These are phyloP conservation scores for Lagopus leucura DNA, from an alignment of 2,113 vertebrate species.

Conservation along the genomic window DNA sequence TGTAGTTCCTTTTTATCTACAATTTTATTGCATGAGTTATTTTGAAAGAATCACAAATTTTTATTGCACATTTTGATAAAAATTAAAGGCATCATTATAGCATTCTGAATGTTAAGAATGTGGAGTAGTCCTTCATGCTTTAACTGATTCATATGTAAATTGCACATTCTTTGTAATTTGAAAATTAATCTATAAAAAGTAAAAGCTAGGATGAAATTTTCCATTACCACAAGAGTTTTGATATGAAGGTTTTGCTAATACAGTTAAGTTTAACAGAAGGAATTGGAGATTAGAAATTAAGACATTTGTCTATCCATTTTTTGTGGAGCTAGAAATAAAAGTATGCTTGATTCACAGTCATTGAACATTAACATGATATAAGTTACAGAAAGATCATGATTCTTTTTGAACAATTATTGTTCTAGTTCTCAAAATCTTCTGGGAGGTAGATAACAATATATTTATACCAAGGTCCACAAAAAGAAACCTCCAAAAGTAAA, in stretches of 20 bases:
- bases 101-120: not conserved
- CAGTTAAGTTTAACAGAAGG: conserved; percentile 56
- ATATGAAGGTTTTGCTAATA: conserved; percentile 63
- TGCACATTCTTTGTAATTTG: conserved; percentile 1
- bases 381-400: conserved; percentile 4
- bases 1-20: not conserved
- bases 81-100: not conserved
- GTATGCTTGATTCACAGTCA: not conserved
- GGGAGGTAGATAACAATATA: not conserved
- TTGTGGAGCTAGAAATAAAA: conserved; percentile 7
- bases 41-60: not conserved
- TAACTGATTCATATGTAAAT: not conserved
- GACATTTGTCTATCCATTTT: not conserved
- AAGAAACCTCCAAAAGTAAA: not conserved
- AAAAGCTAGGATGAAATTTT: conserved; percentile 55
- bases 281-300: conserved; percentile 48
- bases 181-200: conserved; percentile 51
- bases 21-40: not conserved
- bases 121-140: not conserved
- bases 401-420: not conserved
- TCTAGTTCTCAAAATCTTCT: not conserved
- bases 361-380: not conserved
- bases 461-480: not conserved
- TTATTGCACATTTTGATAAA: not conserved
- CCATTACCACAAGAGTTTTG: conserved; percentile 69